Base-by-base conservation (phyloP, 2,797 vertebrate species). In the Hapalemur alaotrensis region DNA sequence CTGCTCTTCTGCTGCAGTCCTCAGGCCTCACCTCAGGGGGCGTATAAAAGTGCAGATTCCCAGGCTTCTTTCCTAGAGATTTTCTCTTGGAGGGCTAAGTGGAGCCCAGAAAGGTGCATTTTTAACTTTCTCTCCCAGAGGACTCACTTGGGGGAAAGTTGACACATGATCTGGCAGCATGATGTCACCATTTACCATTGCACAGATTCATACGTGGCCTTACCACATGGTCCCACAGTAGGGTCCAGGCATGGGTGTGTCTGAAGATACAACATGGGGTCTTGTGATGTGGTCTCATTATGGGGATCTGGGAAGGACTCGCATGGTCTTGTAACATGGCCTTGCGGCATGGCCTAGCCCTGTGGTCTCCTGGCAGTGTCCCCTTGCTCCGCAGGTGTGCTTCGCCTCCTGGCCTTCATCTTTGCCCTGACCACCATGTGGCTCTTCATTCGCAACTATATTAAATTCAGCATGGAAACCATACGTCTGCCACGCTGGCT, bases 401-500 rank as follows among this genome's bases (percentile, higher is more conserved):
- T 98, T 59, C 98, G 98, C 9, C 12, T n/a, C 0, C 0, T 82
- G 32, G 59, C 72, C 0, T 2, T 98, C 65, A 0, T 98, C 63
- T 1, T 96, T 59, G 95, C n/a, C 0, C 70, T 98, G 91, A 84
- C 97, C n/a, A 43, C 95, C 52, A 95, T 61, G 0, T 99, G 98
- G 98, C 7, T 98, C 88, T 48, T 98, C 30, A 0, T 95, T 17
- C 96, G 93, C 41, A 95, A 1, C 0, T 98, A 97, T 50, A 50
- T 93, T 2, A n/a, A 69, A 11, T 54, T 5, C 22, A 67, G 28
- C 15, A 20, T 85, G 88, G 98, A 89, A 91, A 43, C 32, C 61
- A 2, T 98, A 82, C 98, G 85, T 84, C 69, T 98, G 94, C 97
- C 98, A 0, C 98, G 96, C 84, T 98, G 98, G 98, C 70, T 98